phyloP scores from a whole-genome alignment of 2,797 vertebrate species.

The Perodicticus potto region DNA sequence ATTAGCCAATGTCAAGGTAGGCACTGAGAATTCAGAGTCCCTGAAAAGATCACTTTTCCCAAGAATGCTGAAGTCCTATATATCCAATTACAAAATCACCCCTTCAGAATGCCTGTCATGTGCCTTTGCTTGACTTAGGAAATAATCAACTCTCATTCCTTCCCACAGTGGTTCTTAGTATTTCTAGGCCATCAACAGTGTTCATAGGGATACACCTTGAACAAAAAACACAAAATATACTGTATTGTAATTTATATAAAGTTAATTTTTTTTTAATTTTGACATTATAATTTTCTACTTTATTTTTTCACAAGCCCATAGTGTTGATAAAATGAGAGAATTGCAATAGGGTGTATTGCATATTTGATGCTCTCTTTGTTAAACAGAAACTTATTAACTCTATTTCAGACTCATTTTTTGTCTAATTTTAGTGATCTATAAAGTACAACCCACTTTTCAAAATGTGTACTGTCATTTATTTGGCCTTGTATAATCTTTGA shows the following conservation, averaged over 20 bases:
- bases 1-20: not conserved
- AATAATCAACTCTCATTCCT: not conserved
- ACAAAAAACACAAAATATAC: not conserved
- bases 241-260: not conserved
- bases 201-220: not conserved
- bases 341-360: not conserved
- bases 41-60: not conserved
- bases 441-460: not conserved
- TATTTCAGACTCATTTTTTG: not conserved
- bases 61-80: not conserved
- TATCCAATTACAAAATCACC: not conserved
- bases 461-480: not conserved
- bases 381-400: conserved; percentile 5
- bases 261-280: not conserved
- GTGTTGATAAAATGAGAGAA: not conserved
- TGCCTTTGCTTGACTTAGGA: not conserved
- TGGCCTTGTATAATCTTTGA: not conserved
- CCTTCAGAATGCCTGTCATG: not conserved
- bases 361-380: conserved; percentile 27
- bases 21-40: not conserved
- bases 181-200: not conserved
- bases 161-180: not conserved
- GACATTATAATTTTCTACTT: not conserved
- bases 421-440: not conserved
- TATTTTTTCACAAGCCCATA: conserved; percentile 22